Base-by-base conservation (phyloP, 1,140 invertebrate species). In the Cecropterus lyciades region DNA sequence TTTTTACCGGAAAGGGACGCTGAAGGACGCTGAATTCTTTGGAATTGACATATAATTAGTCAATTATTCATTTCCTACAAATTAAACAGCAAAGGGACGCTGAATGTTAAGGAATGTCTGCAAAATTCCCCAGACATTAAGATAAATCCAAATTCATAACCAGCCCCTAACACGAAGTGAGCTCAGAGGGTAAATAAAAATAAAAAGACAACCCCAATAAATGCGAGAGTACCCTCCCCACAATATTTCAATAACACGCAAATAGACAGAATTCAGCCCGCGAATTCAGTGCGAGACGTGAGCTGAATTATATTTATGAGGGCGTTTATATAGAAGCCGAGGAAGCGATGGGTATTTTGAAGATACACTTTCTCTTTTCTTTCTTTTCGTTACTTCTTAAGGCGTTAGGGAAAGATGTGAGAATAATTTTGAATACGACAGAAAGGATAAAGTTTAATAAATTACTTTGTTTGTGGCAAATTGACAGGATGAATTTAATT, bases 201-300 rank as follows among this genome's bases (percentile, higher is more conserved):
- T 46, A 46, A 59, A 59, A 60, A 60, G 57, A 62, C 57, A 62
- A 62, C 57, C 57, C 57, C 48, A 62, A 62, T 62, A 62, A 62
- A 49, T 51, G 30, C 15, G 57, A 46, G 57, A 14, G 24, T 46
- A 40, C 57, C 57, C 57, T 62, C 45, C 56, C 24, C 57, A 46
- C 46, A 40, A 62, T 62, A 62, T 49, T 62, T 62, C 46, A 62
- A 62, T 62, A 62, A 62, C 30, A 62, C 46, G 46, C 57, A 62
- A 62, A 56, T 56, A 56, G 57, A 40, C 16, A 15, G 57, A 30
- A 62, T 62, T 60, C 57, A 16, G 20, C 10, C 46, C 33, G 43
- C 56, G 57, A 10, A 60, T 20, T 46, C 57, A 62, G 57, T 40
- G 57, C 30, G 15, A 9, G 30, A 49, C 57, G 57, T 62, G 57